Evolutionary conservation across 2,888 invertebrate genomes (phyloP).

Genomic region (Cyaniris semiargus): DNA sequence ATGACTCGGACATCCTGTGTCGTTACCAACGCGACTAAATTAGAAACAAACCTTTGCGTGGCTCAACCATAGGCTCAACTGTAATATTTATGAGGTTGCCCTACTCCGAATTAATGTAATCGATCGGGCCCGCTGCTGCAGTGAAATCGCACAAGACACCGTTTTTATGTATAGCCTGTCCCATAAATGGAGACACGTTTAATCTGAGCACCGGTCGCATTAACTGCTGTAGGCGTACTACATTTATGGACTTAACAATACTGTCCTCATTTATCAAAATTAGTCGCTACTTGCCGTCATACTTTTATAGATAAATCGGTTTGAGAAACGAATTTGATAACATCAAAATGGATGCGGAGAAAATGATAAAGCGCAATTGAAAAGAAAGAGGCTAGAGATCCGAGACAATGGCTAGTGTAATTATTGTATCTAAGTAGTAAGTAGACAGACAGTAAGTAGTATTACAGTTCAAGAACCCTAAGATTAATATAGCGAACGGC

Average conservation of each 20-base stretch:
- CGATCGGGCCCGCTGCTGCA: conserved; percentile 51
- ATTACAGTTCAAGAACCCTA: not conserved
- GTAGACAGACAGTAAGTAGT: not conserved
- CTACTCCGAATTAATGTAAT: conserved; percentile 50
- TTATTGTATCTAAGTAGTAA: not conserved
- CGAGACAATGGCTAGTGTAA: conserved; percentile 3
- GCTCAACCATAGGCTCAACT: conserved; percentile 53
- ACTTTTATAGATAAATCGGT: conserved; percentile 20
- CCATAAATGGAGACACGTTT: conserved; percentile 22
- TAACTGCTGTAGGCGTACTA: conserved; percentile 17
- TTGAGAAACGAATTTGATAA: conserved; percentile 17
- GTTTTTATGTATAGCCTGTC: not conserved
- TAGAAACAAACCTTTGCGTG: conserved; percentile 54
- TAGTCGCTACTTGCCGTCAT: not conserved
- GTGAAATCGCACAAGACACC: conserved; percentile 40
- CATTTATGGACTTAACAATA: conserved; percentile 8
- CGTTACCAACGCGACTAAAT: conserved; percentile 55
- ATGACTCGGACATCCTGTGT: conserved; percentile 55
- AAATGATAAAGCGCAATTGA: conserved; percentile 15
- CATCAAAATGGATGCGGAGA: not conserved
- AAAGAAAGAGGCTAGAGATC: conserved; percentile 11
- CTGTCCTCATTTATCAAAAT: conserved; percentile 16
- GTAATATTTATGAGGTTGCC: conserved; percentile 63
- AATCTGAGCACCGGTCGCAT: conserved; percentile 14
- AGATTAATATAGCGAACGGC: not conserved